These are phyloP conservation scores for Anolis apletophallus DNA, from an alignment of 2,797 vertebrate genomes.

Conservation along the genomic window DNA sequence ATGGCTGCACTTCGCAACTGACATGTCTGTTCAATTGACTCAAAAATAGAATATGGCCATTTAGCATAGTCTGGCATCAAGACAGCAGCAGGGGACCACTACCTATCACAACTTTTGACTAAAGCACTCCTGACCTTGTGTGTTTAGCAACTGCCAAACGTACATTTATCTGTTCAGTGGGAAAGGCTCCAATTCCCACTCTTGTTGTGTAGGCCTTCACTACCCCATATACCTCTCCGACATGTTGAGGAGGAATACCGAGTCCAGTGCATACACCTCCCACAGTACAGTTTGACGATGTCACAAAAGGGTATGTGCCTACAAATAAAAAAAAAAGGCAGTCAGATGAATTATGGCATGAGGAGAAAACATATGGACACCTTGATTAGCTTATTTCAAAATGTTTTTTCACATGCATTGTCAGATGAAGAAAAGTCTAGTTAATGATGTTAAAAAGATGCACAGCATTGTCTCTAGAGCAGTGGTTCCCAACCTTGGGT, in stretches of 20 bases:
- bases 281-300: slow-evolving; percentile 97
- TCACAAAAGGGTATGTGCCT: slow-evolving; percentile 99
- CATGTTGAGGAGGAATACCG: slow-evolving; percentile 92
- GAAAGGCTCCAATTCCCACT: slow-evolving; percentile 97
- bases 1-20: accelerated
- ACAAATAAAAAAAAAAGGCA: slow-evolving; percentile 45
- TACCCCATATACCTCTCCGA: slow-evolving; percentile 96
- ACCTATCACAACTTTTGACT: not conserved
- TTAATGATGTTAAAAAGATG: not conserved
- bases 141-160: slow-evolving; percentile 65
- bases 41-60: accelerated
- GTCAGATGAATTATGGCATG: not conserved
- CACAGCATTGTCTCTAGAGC: not conserved
- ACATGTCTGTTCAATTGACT: accelerated
- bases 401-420: not conserved
- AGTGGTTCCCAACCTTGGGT: too few relatives aligned
- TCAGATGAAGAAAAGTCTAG: not conserved
- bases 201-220: slow-evolving; percentile 96
- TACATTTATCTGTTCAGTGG: slow-evolving; percentile 97
- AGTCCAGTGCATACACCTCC: slow-evolving; percentile 96
- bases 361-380: not conserved
- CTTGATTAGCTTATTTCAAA: not conserved
- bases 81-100: accelerated
- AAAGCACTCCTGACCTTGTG: too few relatives aligned
- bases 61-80: accelerated